Conservation (phyloP, 2,797 vertebrate genomes). For the Ctenosaura bakeri region DNA sequence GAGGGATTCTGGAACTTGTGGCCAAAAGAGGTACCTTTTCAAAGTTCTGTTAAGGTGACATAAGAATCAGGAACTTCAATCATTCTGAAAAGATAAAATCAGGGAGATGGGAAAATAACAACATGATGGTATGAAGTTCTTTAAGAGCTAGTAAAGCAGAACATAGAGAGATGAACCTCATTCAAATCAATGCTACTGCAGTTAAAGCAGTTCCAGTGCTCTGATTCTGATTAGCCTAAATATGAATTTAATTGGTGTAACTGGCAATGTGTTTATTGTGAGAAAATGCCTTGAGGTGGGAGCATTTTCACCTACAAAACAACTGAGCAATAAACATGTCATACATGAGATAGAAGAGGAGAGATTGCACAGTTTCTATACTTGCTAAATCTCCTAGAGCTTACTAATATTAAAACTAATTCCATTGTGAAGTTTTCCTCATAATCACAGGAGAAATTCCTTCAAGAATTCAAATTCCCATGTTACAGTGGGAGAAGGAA, state of each 20-base stretch:
- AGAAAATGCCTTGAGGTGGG: not conserved
- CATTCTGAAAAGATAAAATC: no score
- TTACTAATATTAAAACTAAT: slow-evolving; percentile 63
- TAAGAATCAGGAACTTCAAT: no score
- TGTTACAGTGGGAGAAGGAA: not conserved
- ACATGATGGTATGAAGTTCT: no score
- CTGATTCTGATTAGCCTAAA: slow-evolving; percentile 24
- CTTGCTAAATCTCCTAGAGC: slow-evolving; percentile 59
- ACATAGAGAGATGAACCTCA: no score
- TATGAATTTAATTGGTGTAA: slow-evolving; percentile 22
- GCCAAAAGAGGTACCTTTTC: no score
- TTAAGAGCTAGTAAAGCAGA: no score
- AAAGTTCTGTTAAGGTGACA: no score
- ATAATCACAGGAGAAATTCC: not conserved
- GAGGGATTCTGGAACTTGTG: no score
- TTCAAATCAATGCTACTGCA: slow-evolving; percentile 14
- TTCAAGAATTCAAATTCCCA: not conserved
- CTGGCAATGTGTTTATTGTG: slow-evolving; percentile 22
- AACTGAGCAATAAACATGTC: slow-evolving; percentile 41
- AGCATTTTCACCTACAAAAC: not conserved
- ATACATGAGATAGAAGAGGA: not conserved
- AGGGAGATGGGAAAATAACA: no score
- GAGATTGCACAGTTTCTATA: not conserved
- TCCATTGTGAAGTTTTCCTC: slow-evolving; percentile 61
- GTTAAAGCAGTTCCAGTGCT: slow-evolving; percentile 48